Evolutionary conservation across 2,113 vertebrate species (phyloP).

Genomic region (Megaleporinus macrocephalus): DNA sequence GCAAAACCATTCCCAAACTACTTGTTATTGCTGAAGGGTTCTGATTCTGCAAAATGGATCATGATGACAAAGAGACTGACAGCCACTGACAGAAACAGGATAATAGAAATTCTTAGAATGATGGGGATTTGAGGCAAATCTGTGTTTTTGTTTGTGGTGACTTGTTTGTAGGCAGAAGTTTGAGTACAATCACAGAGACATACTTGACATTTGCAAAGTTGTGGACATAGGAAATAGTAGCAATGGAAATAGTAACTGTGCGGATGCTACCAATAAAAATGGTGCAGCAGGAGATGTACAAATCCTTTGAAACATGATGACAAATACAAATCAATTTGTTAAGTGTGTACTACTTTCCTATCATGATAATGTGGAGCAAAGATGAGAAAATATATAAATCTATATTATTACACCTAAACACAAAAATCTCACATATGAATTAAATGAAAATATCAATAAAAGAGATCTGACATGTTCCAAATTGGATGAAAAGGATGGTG

Average conservation of each 20-base stretch:
- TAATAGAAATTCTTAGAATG: not conserved
- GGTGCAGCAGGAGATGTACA: not conserved
- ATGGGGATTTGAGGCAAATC: not conserved
- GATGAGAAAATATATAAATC: no score
- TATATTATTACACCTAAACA: no score
- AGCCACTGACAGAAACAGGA: not conserved
- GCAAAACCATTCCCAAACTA: not conserved
- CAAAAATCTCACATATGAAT: no score
- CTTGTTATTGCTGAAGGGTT: not conserved
- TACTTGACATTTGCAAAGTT: not conserved
- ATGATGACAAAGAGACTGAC: not conserved
- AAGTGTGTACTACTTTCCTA: no score
- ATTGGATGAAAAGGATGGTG: no score
- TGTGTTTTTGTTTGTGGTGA: not conserved
- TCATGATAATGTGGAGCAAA: no score
- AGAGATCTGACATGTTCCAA: no score
- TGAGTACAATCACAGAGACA: not conserved
- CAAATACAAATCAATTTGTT: no score
- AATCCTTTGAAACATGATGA: not conserved
- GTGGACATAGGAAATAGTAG: not conserved
- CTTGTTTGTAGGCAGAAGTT: conserved; percentile 1
- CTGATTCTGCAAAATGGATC: not conserved
- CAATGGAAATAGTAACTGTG: not conserved
- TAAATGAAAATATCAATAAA: no score
- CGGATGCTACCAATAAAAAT: not conserved